Evolutionary conservation across 2,113 vertebrate species (phyloP), one percentile per base, ranked within the genome.

Genomic region (Chrysemys picta): DNA sequence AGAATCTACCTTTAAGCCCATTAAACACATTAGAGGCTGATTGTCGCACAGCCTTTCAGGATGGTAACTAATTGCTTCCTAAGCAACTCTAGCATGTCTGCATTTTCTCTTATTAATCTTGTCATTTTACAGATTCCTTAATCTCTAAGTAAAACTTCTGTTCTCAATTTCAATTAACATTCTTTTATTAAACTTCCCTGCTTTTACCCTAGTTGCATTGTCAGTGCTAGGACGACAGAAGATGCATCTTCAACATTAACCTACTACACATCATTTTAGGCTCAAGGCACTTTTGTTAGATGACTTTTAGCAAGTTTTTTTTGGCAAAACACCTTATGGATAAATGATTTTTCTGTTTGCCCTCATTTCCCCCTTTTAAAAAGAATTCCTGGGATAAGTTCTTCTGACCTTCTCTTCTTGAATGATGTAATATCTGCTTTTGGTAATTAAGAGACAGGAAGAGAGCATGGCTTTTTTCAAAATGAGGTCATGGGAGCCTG

Each of bases 1-100:
- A 96, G 84, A 94, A 93, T 94, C 93, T 82, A 94, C 96, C 93
- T 96, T 94, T 96, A 96, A 97, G 91, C 62, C 78, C 88, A 88
- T 93, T 94, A 93, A 96, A 53, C 82, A 90, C 50, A 80, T 97
- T 91, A 96, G 53, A 94, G 27, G 49, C 52, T 97, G 91, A 89
- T 89, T 86, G 84, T 93, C 92, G 59, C 49, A 82, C 45, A 93
- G 49, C 2, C 84, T 96, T 96, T 76, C 84, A 97, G 78, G 69
- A 91, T 92, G 49, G 88, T 22, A 84, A 96, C 80, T 95, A 96
- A 96, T 89, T 95, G 80, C 88, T 94, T 95, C 85, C 31, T 85
- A 91, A 94, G 82, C 82, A 93, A 80, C 45, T 16, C 45, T 78
- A 31, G 56, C 0, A 1, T 17, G 86, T 89, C 80, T 84, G 62